phyloP scores from a whole-genome alignment of 1,140 invertebrate genomes.

The Aphelinus certus region DNA sequence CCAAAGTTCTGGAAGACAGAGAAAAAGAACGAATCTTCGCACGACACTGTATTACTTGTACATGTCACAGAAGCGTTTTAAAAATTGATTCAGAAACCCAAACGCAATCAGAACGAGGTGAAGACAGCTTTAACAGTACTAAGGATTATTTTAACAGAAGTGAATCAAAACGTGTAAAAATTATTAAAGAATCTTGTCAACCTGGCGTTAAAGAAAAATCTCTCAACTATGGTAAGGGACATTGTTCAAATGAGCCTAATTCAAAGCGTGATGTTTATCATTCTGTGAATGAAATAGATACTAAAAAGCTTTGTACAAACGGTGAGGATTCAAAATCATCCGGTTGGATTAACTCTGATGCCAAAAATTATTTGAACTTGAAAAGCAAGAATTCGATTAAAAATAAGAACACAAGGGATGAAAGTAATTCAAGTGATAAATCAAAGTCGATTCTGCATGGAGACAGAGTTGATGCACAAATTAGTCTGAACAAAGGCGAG shows the following conservation, averaged over 20 bases:
- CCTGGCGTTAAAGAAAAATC: background rate
- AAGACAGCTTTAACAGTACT: background rate
- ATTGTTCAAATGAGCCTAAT: conserved; percentile 16
- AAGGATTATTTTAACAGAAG: conserved; percentile 29
- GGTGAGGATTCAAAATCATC: conserved; percentile 19
- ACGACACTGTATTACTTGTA: conserved; percentile 84
- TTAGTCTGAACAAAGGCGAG: conserved; percentile 1
- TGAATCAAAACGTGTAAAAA: conserved; percentile 2
- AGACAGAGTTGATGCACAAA: background rate
- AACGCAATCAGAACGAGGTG: conserved; percentile 40
- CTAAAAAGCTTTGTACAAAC: conserved; percentile 6
- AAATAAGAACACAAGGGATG: conserved; percentile 19
- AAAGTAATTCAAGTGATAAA: conserved; percentile 9
- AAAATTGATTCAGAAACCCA: conserved; percentile 58
- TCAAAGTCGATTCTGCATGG: conserved; percentile 1
- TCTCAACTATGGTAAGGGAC: conserved; percentile 2
- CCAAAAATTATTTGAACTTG: conserved; percentile 30
- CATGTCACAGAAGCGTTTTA: conserved; percentile 69
- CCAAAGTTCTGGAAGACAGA: conserved; percentile 90
- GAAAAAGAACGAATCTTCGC: conserved; percentile 74
- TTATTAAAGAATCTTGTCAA: background rate
- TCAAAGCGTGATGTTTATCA: conserved; percentile 18
- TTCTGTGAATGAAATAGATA: conserved; percentile 3
- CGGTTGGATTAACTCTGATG: conserved; percentile 15
- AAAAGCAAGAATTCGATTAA: conserved; percentile 33